phyloP scores from a whole-genome alignment of 1,140 invertebrate genomes.

The Oreohelix idahoensis region DNA sequence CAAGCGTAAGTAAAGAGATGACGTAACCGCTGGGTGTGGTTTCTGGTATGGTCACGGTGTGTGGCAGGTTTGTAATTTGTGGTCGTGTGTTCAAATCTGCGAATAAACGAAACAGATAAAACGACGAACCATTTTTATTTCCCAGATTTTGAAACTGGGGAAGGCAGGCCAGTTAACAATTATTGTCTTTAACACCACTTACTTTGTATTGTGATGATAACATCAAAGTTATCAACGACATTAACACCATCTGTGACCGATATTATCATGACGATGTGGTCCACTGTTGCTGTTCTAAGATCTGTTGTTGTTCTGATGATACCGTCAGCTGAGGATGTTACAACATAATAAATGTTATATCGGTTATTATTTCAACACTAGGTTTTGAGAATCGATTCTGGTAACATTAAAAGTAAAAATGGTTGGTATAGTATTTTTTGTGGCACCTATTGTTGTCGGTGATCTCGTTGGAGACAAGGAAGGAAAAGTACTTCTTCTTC shows the following conservation, averaged over 20 bases:
- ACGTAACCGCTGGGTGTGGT: background rate
- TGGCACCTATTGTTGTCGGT: no score
- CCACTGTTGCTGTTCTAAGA: conserved; percentile 1
- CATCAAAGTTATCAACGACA: background rate
- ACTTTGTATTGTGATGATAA: background rate
- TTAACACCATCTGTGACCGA: background rate
- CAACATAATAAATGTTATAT: background rate
- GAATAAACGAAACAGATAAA: background rate
- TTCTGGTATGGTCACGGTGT: background rate
- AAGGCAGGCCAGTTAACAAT: no score
- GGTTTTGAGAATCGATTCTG: background rate
- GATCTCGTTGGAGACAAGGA: no score
- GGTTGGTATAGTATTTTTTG: no score
- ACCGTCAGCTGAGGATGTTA: background rate
- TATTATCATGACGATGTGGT: background rate
- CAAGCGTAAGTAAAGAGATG: background rate
- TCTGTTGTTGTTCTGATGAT: background rate
- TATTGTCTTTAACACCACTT: no score
- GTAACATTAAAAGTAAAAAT: no score
- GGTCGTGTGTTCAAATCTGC: conserved; percentile 31
- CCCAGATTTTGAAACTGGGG: no score
- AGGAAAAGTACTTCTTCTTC: no score
- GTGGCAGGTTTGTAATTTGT: conserved; percentile 32
- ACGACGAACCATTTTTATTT: no score
- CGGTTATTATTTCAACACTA: background rate